Base-by-base conservation (phyloP, 2,113 vertebrate genomes). In the Phalacrocorax brasilianus region DNA sequence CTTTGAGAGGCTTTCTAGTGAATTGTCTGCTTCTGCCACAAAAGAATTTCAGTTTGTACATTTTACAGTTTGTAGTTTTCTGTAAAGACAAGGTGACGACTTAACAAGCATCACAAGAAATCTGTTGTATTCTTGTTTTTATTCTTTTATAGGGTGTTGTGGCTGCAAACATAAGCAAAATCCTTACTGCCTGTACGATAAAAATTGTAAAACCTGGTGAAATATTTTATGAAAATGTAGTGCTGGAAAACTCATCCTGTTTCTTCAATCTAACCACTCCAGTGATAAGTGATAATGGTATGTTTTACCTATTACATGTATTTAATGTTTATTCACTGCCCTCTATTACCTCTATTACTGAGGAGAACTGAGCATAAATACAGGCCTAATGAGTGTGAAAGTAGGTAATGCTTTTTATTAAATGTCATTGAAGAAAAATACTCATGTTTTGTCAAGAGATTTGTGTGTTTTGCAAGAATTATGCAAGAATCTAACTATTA, bases 161-260 rank as follows among this genome's bases (percentile, higher is more conserved):
- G 82, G 23, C 72, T 80, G 16, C 95, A 89, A 93, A 24, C 53
- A 47, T 30, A 91, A 93, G 18, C 61, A 88, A 83, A 81, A 18
- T 19, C 18, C 35, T 92, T 93, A 96, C 90, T 59, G 89, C 62
- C 75, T 98, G 97, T 91, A 45, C 55, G 55, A 81, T 98, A 88
- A 96, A 93, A 96, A 88, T 97, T 79, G n/a, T 78, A 58, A 88
- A 72, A 76, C 93, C 88, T 35, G 63, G 89, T 40, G 84, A 95
- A 93, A 61, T 58, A 66, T 85, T 97, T 96, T 97, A 96, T 89
- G 84, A 94, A 71, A 95, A 91, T 0, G 73, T 89, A 55, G 53
- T 75, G 26, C 56, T 89, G 92, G 45, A 67, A 73, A 94, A 81
- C 47, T 94, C 94, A 33, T 91, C 71, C 18, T 98, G 97, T 70